phyloP scores from a whole-genome alignment of 2,797 vertebrate species.

The Anguilla megastoma region DNA sequence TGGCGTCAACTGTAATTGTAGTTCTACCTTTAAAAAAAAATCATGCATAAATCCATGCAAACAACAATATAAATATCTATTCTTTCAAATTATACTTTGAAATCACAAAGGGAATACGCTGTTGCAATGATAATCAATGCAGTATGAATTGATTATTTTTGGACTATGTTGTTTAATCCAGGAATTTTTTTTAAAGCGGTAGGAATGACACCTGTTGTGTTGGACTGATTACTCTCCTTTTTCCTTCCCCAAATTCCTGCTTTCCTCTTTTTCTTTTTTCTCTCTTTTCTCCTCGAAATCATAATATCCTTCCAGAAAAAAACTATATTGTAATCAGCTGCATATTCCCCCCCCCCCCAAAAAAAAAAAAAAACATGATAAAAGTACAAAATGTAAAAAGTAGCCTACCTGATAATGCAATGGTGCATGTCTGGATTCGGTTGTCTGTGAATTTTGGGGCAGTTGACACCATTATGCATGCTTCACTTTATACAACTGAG shows the following conservation, averaged over 20 bases:
- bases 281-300: not conserved
- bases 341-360: not conserved
- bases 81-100: slow-evolving; percentile 14
- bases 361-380: not conserved
- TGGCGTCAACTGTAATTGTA: slow-evolving; percentile 15
- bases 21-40: not conserved
- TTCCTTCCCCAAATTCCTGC: not conserved
- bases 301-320: not conserved
- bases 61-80: slow-evolving; percentile 1
- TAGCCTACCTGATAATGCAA: not conserved
- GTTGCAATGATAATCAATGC: slow-evolving; percentile 5
- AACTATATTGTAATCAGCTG: not conserved
- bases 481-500: not conserved
- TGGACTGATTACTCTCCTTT: slow-evolving; percentile 9
- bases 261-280: not conserved
- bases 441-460: not conserved
- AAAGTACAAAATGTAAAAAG: not conserved
- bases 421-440: not conserved
- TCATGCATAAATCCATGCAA: slow-evolving; percentile 11
- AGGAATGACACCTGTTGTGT: not conserved
- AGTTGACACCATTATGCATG: not conserved
- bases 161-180: slow-evolving; percentile 38
- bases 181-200: not conserved
- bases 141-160: slow-evolving; percentile 26
- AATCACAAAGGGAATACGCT: not conserved